These are phyloP conservation scores for Synergus laeviventris DNA, from an alignment of 2,888 invertebrate genomes.

Conservation along the genomic window DNA sequence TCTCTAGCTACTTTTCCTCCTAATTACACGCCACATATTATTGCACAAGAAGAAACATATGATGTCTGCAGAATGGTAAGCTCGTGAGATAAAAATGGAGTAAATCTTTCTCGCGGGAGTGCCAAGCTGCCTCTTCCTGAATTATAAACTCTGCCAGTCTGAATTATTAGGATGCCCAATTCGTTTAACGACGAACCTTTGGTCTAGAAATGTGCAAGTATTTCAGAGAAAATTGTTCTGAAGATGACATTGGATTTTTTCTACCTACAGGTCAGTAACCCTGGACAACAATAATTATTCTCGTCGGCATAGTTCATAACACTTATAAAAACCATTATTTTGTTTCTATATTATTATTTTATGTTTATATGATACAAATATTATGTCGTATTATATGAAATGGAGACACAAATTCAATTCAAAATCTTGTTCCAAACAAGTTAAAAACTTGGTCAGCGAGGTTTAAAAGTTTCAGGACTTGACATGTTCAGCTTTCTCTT, in stretches of 20 bases:
- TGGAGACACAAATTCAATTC: no score
- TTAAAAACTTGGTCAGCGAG: no score
- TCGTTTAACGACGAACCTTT: not conserved
- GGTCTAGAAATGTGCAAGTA: not conserved
- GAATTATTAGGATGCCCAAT: not conserved
- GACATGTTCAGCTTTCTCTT: not conserved
- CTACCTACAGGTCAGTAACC: not conserved
- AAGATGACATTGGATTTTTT: not conserved
- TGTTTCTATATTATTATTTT: no score
- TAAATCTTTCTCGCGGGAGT: conserved; percentile 1
- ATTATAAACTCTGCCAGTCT: not conserved
- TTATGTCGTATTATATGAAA: no score
- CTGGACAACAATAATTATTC: no score
- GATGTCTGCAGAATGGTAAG: not conserved
- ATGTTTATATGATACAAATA: no score
- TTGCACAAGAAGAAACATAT: not conserved
- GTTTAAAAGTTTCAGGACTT: not conserved
- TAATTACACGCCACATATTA: not conserved
- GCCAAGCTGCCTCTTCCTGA: conserved; percentile 8
- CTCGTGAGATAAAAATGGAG: conserved; percentile 2
- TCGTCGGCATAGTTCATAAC: no score
- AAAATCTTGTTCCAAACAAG: not conserved
- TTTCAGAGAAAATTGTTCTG: not conserved
- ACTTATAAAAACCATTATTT: no score
- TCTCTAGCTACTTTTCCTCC: no score